Evolutionary conservation across 2,888 invertebrate species (phyloP), one percentile per base, ranked within the genome.

Genomic region (Luperina nickerlii): DNA sequence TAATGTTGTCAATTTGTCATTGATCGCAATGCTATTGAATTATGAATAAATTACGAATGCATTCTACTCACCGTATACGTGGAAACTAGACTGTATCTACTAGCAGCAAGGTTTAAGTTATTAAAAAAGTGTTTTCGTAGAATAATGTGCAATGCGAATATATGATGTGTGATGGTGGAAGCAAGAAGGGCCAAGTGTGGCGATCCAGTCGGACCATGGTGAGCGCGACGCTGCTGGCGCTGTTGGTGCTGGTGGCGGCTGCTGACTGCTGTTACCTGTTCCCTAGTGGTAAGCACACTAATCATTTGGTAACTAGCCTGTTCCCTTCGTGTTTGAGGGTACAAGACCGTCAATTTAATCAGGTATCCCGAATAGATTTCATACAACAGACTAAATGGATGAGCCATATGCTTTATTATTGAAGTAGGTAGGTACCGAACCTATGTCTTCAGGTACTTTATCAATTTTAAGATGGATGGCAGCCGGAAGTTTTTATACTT

Each of bases 191-290:
- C 86, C 87, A 82, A 85, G 82, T 85, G 84, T 84, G 90, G 89
- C 91, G 89, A 86, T 85, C 82, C 82, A 82, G 89, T 90, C 89
- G 91, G 92, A 94, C 91, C 90, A 95, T 96, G 96, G 89, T 95
- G 91, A 91, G 92, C 82, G 88, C 86, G 79, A 90, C 89, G 84
- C 89, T 90, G 83, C 89, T 89, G 74, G 86, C 93, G 86, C 87
- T 95, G 62, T 88, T 92, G 70, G 86, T 92, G 87, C 87, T 95
- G 82, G 90, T 94, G 74, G 92, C 92, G 81, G 91, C 92, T 86
- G 91, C 93, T 83, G 92, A 93, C 68, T 95, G 96, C 87, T 97
- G 97, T 93, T 97, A 97, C 90, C 92, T 97, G 48, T 97, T 97
- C 87, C 97, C 97, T 54, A 97, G 96, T 93, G 97, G 97, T 97